Percentiles rank a stretch among this genome's conserved stretches.
phyloP scores from a whole-genome alignment of 2,797 vertebrate genomes.

The Dendrocincla tyrannina region DNA sequence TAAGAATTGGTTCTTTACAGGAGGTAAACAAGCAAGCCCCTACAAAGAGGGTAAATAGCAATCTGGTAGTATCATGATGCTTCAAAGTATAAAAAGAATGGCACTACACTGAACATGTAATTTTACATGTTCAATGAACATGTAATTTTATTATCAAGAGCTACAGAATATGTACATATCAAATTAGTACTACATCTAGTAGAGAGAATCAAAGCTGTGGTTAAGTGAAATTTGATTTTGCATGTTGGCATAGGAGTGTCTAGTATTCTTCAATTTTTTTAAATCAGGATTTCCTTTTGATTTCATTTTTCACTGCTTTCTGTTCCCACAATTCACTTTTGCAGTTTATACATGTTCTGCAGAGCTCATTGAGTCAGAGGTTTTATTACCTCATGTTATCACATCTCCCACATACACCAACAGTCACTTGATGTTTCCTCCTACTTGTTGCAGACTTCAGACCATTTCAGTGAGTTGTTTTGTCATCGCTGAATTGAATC shows the following conservation, averaged over 20 bases:
- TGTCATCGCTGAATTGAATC: not conserved
- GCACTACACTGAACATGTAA: not conserved
- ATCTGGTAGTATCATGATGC: not conserved
- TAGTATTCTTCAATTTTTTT: not conserved
- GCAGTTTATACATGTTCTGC: not conserved
- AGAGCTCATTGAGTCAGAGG: not conserved
- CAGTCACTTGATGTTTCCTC: not conserved
- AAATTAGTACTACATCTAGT: not conserved
- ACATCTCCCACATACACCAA: not conserved
- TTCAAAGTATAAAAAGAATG: not conserved
- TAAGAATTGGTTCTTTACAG: not conserved
- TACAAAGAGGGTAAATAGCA: not conserved
- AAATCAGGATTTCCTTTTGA: not conserved
- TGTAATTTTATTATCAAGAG: not conserved
- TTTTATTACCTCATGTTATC: constrained; percentile 4
- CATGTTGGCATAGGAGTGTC: not conserved
- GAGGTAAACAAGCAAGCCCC: not conserved
- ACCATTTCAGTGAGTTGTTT: not conserved
- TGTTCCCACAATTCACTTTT: not conserved
- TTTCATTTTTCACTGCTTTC: not conserved
- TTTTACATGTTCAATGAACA: not conserved
- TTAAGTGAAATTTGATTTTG: not conserved
- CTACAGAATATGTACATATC: not conserved
- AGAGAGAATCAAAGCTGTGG: not conserved
- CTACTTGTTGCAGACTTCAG: not conserved